Evolutionary conservation across 2,888 invertebrate species (phyloP), one percentile per base, ranked within the genome.

Genomic region (Lydus trimaculatus): DNA sequence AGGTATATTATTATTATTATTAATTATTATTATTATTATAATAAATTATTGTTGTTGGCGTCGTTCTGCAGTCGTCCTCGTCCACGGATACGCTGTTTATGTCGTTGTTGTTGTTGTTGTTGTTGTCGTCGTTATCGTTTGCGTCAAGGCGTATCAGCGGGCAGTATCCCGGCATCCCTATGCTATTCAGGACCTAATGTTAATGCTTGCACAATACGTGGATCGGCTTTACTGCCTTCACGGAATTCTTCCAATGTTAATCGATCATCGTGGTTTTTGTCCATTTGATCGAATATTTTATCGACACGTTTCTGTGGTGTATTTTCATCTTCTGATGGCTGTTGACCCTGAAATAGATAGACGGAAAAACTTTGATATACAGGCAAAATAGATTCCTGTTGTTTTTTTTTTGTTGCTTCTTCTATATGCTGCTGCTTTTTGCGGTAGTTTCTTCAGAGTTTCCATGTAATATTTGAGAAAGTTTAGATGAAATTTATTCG

Each of bases 261-360:
- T 80, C 94, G 92, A 87, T 98, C 97, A 86, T 98, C 98, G 87
- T 98, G 97, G 86, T 99, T 97, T 89, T 94, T 98, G 87, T 99
- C 99, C 97, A 98, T 97, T 85, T 98, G 97, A 86, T 97, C 96
- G 88, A 99, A 99, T 84, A 99, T 99, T 87, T 97, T 97, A 87
- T 98, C 98, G 74, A 98, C 98, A 83, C 98, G 91, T 85, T 97
- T 97, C 85, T 98, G 95, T 17, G 96, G 95, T 73, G 95, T 95
- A 84, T 95, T 96, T 82, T 96, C 95, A 82, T 95, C 95, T 81
- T 96, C 95, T 31, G 94, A 91, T 62, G 95, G 95, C 75, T 94
- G 93, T 84, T 96, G 95, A 23, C 96, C 96, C 96, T 96, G 87
- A n/a, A 5, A 60, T n/a, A 31, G 33, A 25, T 28, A 58, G 33